Base-by-base conservation (phyloP, 23 tunicate species). In the Trididemnum nubilum region DNA sequence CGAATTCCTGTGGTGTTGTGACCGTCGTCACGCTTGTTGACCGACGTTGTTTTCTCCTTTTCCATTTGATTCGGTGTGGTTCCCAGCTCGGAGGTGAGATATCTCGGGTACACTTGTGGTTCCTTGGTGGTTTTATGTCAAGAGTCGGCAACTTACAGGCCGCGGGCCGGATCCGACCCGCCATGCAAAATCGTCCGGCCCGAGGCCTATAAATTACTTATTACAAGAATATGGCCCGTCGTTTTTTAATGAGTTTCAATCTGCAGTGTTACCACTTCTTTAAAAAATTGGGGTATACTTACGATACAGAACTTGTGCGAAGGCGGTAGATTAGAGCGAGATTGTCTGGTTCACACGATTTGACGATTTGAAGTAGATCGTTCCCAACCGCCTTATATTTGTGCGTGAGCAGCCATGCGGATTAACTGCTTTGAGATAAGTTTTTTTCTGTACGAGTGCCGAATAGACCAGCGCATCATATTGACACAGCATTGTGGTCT, bases 251-350 rank as follows among this genome's bases (percentile, higher is more conserved):
- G 57, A 50, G 57, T 50, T 50, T 50, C 57, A 50, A 50, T 12
- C 57, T 50, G 57, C 57, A 50, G 57, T 50, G 57, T 50, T 50
- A 50, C 18, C 57, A 50, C 57, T 50, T n/a, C n/a, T n/a, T n/a
- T n/a, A 63, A 63, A 63, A 63, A 63, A 63, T 63, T 63, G 27
- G 19, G 69, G 69, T 63, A 63, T 63, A 15, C 25, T 63, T 63
- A 63, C 69, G 69, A 4, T 26, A 63, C n/a, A 63, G n/a, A 63
- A 63, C 69, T 63, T 4, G 69, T 63, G 69, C 69, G 69, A 63
- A 63, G 69, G 69, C 69, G 69, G 69, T 63, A 63, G 69, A 21
- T n/a, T 49, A 49, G 57, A 12, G 18, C 57, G 57, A 49, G 57
- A 49, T 49, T 49, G 18, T 12, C 57, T 49, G 57, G 57, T 49